phyloP scores from a whole-genome alignment of 2,888 invertebrate species.

The Gortyna flavago region DNA sequence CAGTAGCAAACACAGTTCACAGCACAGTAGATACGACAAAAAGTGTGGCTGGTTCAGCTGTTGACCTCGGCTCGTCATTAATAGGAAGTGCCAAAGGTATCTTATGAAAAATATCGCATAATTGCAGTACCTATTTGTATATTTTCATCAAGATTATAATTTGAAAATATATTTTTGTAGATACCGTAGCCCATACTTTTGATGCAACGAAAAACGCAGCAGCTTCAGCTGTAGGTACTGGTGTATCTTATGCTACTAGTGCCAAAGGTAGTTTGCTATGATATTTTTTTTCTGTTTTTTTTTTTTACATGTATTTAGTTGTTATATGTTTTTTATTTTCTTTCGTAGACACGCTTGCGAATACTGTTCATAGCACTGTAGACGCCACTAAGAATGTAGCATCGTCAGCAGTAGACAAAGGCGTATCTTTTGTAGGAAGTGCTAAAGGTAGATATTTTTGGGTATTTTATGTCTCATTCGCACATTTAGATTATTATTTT shows the following conservation, averaged over 20 bases:
- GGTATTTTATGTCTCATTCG: background rate
- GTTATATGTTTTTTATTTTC: background rate
- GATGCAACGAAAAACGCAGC: slow-evolving; percentile 65
- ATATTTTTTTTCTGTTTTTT: background rate
- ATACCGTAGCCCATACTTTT: slow-evolving; percentile 71
- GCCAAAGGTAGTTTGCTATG: slow-evolving; percentile 72
- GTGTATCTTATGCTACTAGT: slow-evolving; percentile 72
- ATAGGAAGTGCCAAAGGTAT: slow-evolving; percentile 72
- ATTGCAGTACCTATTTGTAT: background rate
- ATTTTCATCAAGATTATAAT: background rate
- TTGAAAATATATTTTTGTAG: slow-evolving; percentile 25
- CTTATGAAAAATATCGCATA: background rate
- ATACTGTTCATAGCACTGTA: slow-evolving; percentile 75
- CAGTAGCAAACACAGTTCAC: slow-evolving; percentile 70
- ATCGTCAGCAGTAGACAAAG: slow-evolving; percentile 75
- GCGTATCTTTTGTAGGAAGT: slow-evolving; percentile 71
- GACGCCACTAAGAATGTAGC: slow-evolving; percentile 79
- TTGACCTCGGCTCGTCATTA: slow-evolving; percentile 70
- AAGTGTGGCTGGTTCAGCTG: slow-evolving; percentile 70
- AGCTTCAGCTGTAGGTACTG: slow-evolving; percentile 73
- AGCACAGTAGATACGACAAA: slow-evolving; percentile 77
- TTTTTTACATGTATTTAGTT: slow-evolving; percentile 3
- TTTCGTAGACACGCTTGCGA: slow-evolving; percentile 66
- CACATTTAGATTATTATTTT: slow-evolving; percentile 8
- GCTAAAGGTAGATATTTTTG: slow-evolving; percentile 73